Base-by-base conservation (phyloP, 2,797 vertebrate species). In the Coranthus polyacanthus region DNA sequence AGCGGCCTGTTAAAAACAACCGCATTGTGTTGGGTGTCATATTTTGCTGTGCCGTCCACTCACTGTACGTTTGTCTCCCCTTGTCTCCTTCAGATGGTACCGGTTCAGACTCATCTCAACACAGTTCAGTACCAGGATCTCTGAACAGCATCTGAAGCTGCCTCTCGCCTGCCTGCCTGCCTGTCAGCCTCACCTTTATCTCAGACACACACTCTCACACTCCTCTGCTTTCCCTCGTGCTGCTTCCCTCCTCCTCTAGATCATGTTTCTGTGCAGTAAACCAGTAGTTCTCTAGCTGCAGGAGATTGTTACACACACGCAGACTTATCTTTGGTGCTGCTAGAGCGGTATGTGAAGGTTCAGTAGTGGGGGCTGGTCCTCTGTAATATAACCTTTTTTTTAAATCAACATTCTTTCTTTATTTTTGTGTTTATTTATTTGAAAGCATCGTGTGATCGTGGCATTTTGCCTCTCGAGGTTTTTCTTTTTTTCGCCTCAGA, bases 361-460 rank as follows among this genome's bases (percentile, higher is more conserved):
- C 79, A 79, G 82, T 86, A 75, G 87, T 87, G 47, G 92, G 92
- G 92, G 92, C 92, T 86, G 93, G 93, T 93, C 92, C 93, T 93
- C 93, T 92, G 77, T 90, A 80, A 85, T 83, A 72, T 72, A 81
- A 87, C 56, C 22, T 85, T 72, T 72, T 82, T 65, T 68, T 64
- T 24, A 55, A 73, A 84, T 77, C 70, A 26, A 11, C 29, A 5
- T 55, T 72, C 34, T 73, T n/a, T 52, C 56, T 67, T 78, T 65
- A 55, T 75, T 55, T 79, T 70, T 81, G 43, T 75, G 34, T 81
- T 77, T 85, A 88, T 89, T 90, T 90, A 90, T 91, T 86, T 76
- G 68, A 75, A 74, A 39, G 39, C 65, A 63, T 76, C 59, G 36
- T 47, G 22, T 72, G 65, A 64, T 50, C 50, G 22, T 57, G 68